Evolutionary conservation across 2,113 vertebrate species (phyloP).

Genomic region (Forbesichthys papilliferus): DNA sequence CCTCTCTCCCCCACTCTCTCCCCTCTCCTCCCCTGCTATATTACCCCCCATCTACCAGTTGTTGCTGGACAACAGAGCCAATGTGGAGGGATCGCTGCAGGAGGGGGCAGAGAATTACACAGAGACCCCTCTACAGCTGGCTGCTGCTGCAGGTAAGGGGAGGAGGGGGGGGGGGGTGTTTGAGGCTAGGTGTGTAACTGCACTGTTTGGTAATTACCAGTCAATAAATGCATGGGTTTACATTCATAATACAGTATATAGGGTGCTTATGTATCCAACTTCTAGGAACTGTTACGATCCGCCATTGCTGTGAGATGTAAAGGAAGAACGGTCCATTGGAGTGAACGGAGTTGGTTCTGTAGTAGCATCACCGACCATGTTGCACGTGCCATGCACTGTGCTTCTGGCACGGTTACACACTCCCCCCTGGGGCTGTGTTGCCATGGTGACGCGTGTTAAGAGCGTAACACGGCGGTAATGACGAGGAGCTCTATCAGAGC

Average conservation of each 20-base stretch:
- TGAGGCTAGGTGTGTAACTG: not conserved
- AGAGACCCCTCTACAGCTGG: slow-evolving; percentile 81
- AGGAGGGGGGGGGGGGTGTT: too few species aligned
- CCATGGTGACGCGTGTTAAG: slow-evolving; percentile 15
- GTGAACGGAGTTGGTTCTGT: too few species aligned
- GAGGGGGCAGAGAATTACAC: slow-evolving; percentile 76
- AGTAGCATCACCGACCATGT: too few species aligned
- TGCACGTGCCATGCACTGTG: too few species aligned
- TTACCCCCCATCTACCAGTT: slow-evolving; percentile 55
- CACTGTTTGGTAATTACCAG: not conserved
- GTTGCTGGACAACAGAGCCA: slow-evolving; percentile 76
- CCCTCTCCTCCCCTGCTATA: not conserved
- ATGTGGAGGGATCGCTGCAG: slow-evolving; percentile 76
- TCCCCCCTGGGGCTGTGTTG: slow-evolving; percentile 3
- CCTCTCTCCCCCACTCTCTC: slow-evolving; percentile 9
- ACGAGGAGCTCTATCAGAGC: slow-evolving; percentile 22
- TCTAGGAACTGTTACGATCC: too few species aligned
- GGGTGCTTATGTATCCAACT: too few species aligned
- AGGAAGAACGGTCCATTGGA: too few species aligned
- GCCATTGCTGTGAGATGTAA: too few species aligned
- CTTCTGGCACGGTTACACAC: too few species aligned
- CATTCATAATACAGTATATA: too few species aligned
- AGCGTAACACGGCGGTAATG: not conserved
- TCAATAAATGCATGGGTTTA: too few species aligned
- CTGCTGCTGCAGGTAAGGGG: slow-evolving; percentile 77